These are phyloP conservation scores for Polyergus mexicanus DNA, from an alignment of 1,140 invertebrate species.

Conservation along the genomic window DNA sequence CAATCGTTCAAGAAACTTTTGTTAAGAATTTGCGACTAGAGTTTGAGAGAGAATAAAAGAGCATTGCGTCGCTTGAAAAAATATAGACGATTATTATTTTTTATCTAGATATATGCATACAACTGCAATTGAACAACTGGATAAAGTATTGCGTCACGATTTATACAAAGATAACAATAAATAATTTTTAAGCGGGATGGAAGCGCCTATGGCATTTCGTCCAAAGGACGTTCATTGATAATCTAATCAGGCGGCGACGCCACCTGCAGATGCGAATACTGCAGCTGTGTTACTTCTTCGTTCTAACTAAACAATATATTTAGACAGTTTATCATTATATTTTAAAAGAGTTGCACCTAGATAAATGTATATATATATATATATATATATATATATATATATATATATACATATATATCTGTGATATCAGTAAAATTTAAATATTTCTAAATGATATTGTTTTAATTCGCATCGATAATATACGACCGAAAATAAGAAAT, in stretches of 20 bases:
- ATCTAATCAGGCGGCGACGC: conserved; percentile 49
- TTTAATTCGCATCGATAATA: background rate
- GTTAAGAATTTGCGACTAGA: no score
- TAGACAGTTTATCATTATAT: no score
- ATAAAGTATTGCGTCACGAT: conserved; percentile 7
- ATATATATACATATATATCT: no score
- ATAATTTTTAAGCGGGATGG: background rate
- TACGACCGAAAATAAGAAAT: background rate
- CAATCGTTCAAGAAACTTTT: no score
- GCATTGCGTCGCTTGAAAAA: background rate
- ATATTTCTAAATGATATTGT: no score
- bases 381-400: no score
- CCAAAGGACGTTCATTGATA: conserved; percentile 34
- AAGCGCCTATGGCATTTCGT: background rate
- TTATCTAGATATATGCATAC: background rate
- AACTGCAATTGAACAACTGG: background rate
- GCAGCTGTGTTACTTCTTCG: conserved; percentile 67
- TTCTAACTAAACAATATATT: background rate
- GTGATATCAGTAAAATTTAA: no score
- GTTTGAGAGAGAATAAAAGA: no score
- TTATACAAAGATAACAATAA: conserved; percentile 7
- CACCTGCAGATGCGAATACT: conserved; percentile 35
- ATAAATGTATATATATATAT: no score
- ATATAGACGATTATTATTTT: background rate
- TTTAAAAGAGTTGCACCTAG: background rate